Evolutionary conservation across 2,797 vertebrate genomes (phyloP).

Genomic region (Microctenopoma stevenorrisi): DNA sequence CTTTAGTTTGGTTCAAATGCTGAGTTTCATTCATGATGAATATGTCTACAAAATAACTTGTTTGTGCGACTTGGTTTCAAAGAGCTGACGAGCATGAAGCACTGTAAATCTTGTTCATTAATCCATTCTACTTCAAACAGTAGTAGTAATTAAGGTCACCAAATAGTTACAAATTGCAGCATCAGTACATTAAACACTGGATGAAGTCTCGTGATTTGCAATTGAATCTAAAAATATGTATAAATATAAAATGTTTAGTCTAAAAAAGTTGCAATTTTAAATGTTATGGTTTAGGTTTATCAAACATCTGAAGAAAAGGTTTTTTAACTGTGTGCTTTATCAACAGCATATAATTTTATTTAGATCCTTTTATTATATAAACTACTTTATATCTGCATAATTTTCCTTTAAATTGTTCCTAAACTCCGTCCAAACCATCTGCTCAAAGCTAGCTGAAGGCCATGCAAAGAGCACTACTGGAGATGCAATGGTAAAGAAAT

Average conservation of each 20-base stretch:
- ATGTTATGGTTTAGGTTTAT: neutral
- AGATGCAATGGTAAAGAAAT: constrained; percentile 65
- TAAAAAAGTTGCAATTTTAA: neutral
- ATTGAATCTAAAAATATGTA: too few species aligned
- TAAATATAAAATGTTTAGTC: neutral
- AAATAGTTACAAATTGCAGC: neutral
- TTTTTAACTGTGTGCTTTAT: neutral
- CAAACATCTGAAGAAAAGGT: neutral
- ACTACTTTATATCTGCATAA: neutral
- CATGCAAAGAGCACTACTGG: constrained; percentile 77
- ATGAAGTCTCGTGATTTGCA: too few species aligned
- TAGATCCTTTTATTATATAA: neutral
- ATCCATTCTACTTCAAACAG: neutral
- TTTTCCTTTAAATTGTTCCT: neutral
- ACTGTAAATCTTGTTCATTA: neutral
- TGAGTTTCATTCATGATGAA: neutral
- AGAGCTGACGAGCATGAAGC: neutral
- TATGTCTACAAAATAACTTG: neutral
- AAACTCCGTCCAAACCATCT: constrained; percentile 20
- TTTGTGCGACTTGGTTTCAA: neutral
- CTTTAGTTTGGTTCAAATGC: neutral
- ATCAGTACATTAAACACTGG: neutral
- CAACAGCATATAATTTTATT: neutral
- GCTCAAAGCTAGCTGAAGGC: constrained; percentile 61
- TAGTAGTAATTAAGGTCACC: neutral